Percentiles rank a stretch among this genome's conserved stretches.
Evolutionary conservation across 2,113 vertebrate species (phyloP).

Genomic region (Mungos mungo): DNA sequence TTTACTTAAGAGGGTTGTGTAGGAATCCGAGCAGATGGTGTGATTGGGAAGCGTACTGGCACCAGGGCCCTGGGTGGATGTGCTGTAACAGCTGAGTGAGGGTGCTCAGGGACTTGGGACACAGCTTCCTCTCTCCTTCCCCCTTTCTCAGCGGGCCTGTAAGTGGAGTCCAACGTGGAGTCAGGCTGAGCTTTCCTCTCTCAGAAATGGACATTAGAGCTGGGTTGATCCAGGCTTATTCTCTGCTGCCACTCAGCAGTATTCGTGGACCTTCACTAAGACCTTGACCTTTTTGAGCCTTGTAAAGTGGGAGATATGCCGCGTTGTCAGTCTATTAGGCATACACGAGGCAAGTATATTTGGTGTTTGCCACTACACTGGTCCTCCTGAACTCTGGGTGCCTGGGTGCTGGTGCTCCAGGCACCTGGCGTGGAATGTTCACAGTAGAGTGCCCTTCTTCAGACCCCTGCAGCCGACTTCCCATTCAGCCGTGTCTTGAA

Average conservation of each 20-base stretch:
- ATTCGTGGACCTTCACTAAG: neutral
- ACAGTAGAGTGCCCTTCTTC: neutral
- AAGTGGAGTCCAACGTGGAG: neutral
- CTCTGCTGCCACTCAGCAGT: neutral
- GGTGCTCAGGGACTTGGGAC: neutral
- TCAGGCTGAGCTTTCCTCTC: neutral
- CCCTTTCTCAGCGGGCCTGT: neutral
- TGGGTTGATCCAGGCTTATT: neutral
- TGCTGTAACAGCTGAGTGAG: neutral
- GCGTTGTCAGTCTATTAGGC: neutral
- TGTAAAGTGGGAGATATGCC: neutral
- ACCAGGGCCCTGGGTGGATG: neutral
- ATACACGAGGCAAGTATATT: neutral
- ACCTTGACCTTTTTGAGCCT: neutral
- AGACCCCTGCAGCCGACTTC: neutral
- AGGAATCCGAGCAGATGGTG: neutral
- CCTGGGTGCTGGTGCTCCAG: neutral
- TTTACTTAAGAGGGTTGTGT: neutral
- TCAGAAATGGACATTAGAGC: neutral
- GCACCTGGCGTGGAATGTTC: rapidly evolving
- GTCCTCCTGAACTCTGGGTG: neutral
- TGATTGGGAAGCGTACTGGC: neutral
- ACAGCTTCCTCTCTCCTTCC: neutral
- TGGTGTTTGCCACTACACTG: neutral
- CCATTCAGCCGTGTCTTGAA: neutral